These are phyloP conservation scores for Agriopis marginaria DNA, from an alignment of 2,888 invertebrate genomes.

Conservation along the genomic window DNA sequence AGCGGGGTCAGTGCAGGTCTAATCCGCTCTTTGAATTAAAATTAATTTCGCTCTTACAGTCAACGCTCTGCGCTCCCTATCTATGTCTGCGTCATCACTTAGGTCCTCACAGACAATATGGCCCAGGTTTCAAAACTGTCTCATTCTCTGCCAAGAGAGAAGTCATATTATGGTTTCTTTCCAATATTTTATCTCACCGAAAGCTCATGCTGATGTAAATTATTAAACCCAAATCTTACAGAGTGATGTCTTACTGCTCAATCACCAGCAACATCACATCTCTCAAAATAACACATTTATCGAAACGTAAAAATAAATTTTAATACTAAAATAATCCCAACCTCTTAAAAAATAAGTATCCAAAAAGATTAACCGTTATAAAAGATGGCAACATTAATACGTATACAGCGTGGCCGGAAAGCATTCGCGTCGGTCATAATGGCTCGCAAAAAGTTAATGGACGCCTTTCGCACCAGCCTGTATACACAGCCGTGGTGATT, in stretches of 20 bases:
- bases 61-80: no score
- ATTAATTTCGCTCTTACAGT: no score
- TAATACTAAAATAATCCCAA: slow-evolving; percentile 24
- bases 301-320: slow-evolving; percentile 3
- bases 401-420: slow-evolving; percentile 56
- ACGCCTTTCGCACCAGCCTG: slow-evolving; percentile 52
- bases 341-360: slow-evolving; percentile 52
- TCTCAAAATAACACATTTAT: background rate
- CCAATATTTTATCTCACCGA: no score
- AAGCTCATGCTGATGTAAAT: no score
- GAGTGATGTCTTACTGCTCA: background rate
- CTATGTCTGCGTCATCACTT: no score
- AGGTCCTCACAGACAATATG: no score
- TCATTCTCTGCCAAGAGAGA: no score
- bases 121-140: no score
- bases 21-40: no score
- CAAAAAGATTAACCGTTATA: slow-evolving; percentile 56
- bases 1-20: no score
- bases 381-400: slow-evolving; percentile 46
- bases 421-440: slow-evolving; percentile 58
- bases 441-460: slow-evolving; percentile 70
- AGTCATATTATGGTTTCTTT: no score
- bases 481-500: slow-evolving; percentile 55
- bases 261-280: background rate
- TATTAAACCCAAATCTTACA: no score